Conservation (phyloP, 2,888 invertebrate genomes). For the Imbricaverruca yamaguchii region DNA sequence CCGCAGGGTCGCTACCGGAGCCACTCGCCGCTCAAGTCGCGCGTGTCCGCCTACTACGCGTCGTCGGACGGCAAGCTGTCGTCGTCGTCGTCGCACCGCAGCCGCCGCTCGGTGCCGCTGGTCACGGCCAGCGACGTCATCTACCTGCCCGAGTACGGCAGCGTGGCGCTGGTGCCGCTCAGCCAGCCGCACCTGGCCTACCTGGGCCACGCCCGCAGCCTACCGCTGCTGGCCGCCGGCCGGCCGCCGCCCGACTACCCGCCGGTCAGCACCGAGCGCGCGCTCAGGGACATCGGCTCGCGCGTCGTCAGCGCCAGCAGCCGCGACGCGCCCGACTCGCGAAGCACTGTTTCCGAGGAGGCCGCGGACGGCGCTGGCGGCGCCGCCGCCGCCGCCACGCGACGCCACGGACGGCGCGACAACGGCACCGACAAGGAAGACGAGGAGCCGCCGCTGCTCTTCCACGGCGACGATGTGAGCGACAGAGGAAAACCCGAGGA, state of each 20-base stretch:
- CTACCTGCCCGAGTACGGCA: constrained; percentile 12
- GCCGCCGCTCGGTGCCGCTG: background rate
- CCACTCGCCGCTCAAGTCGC: constrained; percentile 13
- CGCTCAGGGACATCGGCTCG: background rate
- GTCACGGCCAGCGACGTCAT: constrained; percentile 1
- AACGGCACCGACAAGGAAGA: constrained; percentile 19
- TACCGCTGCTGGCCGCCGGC: background rate
- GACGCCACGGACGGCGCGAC: background rate
- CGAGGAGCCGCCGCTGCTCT: constrained; percentile 18
- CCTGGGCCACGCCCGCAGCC: background rate
- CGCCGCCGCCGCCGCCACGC: background rate
- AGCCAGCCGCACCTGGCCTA: constrained; percentile 13
- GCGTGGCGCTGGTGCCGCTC: constrained; percentile 11
- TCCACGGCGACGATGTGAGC: background rate
- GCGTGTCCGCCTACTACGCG: background rate
- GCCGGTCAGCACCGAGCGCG: background rate
- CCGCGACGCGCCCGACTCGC: background rate
- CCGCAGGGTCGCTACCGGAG: background rate
- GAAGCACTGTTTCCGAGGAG: background rate
- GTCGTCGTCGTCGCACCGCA: background rate
- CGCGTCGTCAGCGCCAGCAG: constrained; percentile 4
- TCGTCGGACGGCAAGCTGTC: constrained; percentile 6
- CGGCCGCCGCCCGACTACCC: background rate
- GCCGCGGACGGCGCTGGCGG: background rate
- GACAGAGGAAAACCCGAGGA: background rate